Conservation (phyloP, 2,797 vertebrate genomes). For the Sphenodon punctatus region DNA sequence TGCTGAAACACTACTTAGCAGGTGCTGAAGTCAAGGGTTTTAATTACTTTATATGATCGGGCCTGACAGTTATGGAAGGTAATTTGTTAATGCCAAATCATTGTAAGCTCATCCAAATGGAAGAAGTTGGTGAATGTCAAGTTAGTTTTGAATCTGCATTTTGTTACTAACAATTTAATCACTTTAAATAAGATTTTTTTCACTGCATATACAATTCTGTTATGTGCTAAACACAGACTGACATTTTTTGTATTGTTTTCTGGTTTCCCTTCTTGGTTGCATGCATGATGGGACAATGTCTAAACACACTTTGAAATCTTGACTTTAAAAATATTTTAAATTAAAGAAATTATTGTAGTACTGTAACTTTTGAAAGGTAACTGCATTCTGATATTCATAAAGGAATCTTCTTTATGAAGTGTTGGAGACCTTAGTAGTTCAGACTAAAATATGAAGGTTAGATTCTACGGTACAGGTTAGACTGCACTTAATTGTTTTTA, state of each 20-base stretch:
- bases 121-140: no score
- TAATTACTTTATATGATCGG: neutral
- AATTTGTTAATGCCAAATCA: neutral
- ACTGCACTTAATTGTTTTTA: conserved; percentile 42
- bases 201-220: no score
- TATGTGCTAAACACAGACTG: neutral
- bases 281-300: accelerated
- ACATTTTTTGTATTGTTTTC: neutral
- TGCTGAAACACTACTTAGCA: conserved; percentile 43
- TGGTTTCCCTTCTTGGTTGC: neutral
- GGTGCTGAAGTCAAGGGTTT: neutral
- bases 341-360: neutral
- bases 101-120: accelerated
- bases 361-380: neutral
- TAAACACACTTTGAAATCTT: neutral
- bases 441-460: neutral
- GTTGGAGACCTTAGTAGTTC: neutral
- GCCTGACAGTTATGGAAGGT: neutral
- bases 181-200: neutral
- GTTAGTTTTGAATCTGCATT: neutral
- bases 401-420: neutral
- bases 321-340: neutral
- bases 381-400: neutral
- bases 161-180: neutral
- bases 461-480: conserved; percentile 14